Evolutionary conservation across 2,888 invertebrate genomes (phyloP).

Genomic region (Cephus rjabovi): DNA sequence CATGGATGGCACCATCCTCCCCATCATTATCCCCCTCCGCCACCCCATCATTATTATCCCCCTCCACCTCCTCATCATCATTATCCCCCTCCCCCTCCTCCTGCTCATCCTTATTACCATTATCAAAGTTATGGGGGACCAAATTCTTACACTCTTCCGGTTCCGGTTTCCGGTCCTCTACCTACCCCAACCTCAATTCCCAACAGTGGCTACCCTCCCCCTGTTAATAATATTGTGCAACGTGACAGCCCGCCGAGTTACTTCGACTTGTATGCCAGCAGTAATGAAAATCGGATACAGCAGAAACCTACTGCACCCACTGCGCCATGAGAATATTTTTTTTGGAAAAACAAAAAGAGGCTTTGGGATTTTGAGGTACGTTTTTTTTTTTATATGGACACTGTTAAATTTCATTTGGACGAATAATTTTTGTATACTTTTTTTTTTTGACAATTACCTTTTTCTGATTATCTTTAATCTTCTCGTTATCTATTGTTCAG

Average conservation of each 20-base stretch:
- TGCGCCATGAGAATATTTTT: background rate
- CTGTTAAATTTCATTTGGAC: too few relatives aligned
- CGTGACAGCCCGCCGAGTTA: background rate
- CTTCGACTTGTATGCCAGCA: background rate
- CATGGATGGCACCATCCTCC: background rate
- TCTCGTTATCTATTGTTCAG: too few relatives aligned
- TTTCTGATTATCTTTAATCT: too few relatives aligned
- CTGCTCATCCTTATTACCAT: background rate
- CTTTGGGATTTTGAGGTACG: too few relatives aligned
- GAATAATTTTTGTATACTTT: too few relatives aligned
- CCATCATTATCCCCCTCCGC: constrained; percentile 5
- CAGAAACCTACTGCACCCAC: constrained; percentile 4
- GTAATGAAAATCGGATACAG: constrained; percentile 14
- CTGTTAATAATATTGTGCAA: background rate
- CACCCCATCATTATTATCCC: background rate
- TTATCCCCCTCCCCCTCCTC: background rate
- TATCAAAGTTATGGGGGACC: background rate
- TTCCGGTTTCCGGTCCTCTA: background rate
- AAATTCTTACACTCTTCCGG: background rate
- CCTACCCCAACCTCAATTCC: background rate
- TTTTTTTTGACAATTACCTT: too few relatives aligned
- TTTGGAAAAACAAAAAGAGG: too few relatives aligned
- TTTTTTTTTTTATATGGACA: too few relatives aligned
- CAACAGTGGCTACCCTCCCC: background rate
- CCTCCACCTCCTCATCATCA: constrained; percentile 3